Base-by-base conservation (phyloP, 2,888 invertebrate species). In the Cryptus armator region DNA sequence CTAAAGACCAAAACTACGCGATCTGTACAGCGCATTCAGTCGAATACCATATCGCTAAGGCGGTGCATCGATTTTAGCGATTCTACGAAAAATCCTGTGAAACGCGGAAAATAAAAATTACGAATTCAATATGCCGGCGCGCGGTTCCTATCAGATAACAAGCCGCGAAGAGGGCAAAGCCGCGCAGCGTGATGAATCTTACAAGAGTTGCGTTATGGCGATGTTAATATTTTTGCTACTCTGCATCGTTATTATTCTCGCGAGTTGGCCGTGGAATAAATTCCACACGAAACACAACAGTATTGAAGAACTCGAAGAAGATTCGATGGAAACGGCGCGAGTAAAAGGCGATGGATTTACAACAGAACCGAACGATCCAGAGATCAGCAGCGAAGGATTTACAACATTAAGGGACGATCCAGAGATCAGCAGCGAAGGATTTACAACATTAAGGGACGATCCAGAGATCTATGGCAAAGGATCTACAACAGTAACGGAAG, bases 161-260 rank as follows among this genome's bases (percentile, higher is more conserved):
- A 86, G 59, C 24, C 67, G 24, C 4, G 88, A 89, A 77, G 79
- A 83, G 14, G 82, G 80, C 43, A 84, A 84, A 86, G 74, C 68
- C 5, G 83, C 77, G 3, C 71, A 89, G 68, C 87, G 79, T 7
- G 91, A 91, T 78, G 87, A 90, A 75, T 91, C 91, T 10, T 91
- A 86, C 64, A 88, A 51, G 77, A 89, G 87, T 83, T 90, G 91
- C 10, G 10, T 90, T n/a, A 10, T 83, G 19, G 66, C 89, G 12
- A 79, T 91, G 72, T 51, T 91, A 3, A 86, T 91, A 83, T 89
- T 91, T 48, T 83, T 89, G 48, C 86, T 91, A 4, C 53, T 91
- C 9, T 90, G 88, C 19, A 78, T 89, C 0, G 74, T 90, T 4
- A 67, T 91, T 3, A 88, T 91, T 4, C 14, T 90, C 2, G 82